Conservation (phyloP, 2,888 invertebrate species). For the Hermodice carunculata region DNA sequence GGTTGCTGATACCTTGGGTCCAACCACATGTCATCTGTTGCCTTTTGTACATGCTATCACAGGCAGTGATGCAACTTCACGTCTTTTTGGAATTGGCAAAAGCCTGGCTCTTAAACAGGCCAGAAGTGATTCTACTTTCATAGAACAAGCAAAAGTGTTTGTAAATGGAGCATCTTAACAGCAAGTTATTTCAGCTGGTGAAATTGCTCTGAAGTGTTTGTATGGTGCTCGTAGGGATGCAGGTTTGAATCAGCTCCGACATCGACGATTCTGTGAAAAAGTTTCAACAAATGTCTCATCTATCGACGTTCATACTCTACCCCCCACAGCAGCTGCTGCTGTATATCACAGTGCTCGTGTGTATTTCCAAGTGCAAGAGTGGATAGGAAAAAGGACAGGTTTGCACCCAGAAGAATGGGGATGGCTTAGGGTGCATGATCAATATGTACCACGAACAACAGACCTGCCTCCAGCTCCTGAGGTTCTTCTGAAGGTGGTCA, state of each 20-base stretch:
- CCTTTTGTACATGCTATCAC: constrained; percentile 16
- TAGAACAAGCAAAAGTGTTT: constrained; percentile 5
- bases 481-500: constrained; percentile 31
- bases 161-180: too few relatives aligned
- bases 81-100: constrained; percentile 20
- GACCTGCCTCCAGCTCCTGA: constrained; percentile 38
- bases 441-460: constrained; percentile 19
- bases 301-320: constrained; percentile 39
- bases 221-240: constrained; percentile 7
- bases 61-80: constrained; percentile 19
- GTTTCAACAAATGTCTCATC: constrained; percentile 19
- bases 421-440: constrained; percentile 26
- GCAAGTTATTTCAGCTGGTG: constrained; percentile 2
- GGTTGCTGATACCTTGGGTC: too few relatives aligned
- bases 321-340: constrained; percentile 44
- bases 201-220: not conserved
- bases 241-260: not conserved
- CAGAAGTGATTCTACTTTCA: not conserved
- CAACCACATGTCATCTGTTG: too few relatives aligned
- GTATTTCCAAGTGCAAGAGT: constrained; percentile 42
- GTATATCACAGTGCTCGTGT: constrained; percentile 37
- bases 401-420: constrained; percentile 36
- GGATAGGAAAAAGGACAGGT: constrained; percentile 31
- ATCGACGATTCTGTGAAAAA: constrained; percentile 26
- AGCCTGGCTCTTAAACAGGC: not conserved